Conservation (phyloP, 2,888 invertebrate species). For the Marronus borbonicus region DNA sequence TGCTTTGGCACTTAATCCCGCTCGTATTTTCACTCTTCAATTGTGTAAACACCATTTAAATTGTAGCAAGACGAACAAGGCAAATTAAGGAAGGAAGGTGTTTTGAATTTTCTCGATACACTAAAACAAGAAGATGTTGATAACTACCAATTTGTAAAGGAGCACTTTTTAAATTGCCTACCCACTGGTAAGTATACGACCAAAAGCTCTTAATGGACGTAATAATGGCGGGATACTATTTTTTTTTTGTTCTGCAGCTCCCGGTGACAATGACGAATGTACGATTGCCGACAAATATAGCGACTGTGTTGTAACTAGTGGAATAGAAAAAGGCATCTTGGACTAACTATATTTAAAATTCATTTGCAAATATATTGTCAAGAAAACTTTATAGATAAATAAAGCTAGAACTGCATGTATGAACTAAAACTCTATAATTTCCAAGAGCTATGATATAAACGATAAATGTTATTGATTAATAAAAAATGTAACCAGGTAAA, state of each 20-base stretch:
- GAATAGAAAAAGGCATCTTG: neutral
- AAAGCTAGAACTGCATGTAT: neutral
- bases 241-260: neutral
- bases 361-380: neutral
- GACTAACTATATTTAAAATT: neutral
- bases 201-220: neutral
- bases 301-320: neutral
- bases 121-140: conserved; percentile 8
- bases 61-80: conserved; percentile 10
- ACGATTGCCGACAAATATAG: neutral
- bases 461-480: too few relatives aligned
- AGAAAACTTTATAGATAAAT: neutral
- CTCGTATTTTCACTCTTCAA: too few relatives aligned
- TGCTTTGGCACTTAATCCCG: too few relatives aligned
- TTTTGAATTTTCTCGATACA: neutral
- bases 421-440: too few relatives aligned
- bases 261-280: neutral
- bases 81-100: neutral
- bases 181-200: neutral
- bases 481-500: too few relatives aligned
- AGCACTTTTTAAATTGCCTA: neutral
- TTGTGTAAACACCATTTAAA: neutral
- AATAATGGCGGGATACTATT: too few relatives aligned
- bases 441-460: too few relatives aligned
- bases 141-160: neutral